phyloP scores from a whole-genome alignment of 1,140 invertebrate species.

The Coenobita brevimanus region DNA sequence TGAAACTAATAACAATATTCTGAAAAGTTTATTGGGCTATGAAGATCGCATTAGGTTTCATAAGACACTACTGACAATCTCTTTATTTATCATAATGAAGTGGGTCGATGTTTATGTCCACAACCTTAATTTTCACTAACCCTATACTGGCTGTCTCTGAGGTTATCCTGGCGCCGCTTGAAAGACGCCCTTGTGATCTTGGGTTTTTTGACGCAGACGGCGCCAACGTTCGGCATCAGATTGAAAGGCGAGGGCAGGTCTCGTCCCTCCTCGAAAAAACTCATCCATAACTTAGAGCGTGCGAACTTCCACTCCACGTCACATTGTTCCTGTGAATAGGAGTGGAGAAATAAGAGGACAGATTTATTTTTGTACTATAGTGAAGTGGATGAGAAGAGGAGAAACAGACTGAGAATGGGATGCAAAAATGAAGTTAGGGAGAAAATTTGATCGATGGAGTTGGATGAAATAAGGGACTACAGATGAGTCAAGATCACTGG shows the following conservation, averaged over 20 bases:
- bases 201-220: slow-evolving; percentile 78
- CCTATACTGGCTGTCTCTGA: slow-evolving; percentile 64
- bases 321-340: slow-evolving; percentile 81
- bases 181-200: slow-evolving; percentile 77
- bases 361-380: not conserved
- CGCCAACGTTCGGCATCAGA: slow-evolving; percentile 83
- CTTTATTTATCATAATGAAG: no score
- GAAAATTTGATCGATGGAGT: no score
- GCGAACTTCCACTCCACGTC: slow-evolving; percentile 96
- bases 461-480: no score
- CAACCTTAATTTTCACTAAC: slow-evolving; percentile 53
- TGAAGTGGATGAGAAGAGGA: no score
- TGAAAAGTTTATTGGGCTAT: no score
- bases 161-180: slow-evolving; percentile 61
- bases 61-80: no score
- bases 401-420: no score
- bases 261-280: slow-evolving; percentile 90
- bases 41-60: no score
- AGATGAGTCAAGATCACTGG: no score
- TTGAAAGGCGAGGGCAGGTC: slow-evolving; percentile 92
- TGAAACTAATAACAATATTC: no score
- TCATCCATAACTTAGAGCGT: slow-evolving; percentile 92
- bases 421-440: no score
- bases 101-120: no score
- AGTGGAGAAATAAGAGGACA: slow-evolving; percentile 1